phyloP scores from a whole-genome alignment of 2,113 vertebrate genomes.

The Thermophis baileyi region DNA sequence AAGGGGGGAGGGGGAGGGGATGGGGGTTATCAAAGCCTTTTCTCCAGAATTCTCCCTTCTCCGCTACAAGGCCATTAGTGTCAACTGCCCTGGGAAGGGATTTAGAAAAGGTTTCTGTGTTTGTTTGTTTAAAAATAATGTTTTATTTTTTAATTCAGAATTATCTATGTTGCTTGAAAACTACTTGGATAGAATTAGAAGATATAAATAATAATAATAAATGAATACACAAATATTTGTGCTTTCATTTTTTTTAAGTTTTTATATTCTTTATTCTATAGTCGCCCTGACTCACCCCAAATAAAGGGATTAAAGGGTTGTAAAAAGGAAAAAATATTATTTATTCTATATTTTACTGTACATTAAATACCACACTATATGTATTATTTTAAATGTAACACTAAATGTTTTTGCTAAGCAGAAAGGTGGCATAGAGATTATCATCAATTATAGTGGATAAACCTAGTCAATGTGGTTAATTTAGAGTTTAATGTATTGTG shows the following conservation, averaged over 20 bases:
- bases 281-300: too few species aligned
- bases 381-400: not conserved
- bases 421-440: not conserved
- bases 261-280: not conserved
- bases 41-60: not conserved
- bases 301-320: too few species aligned
- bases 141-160: not conserved
- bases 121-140: not conserved
- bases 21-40: not conserved
- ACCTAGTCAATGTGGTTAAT: not conserved
- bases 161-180: not conserved
- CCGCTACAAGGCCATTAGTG: not conserved
- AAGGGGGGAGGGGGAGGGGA: not conserved
- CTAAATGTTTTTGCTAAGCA: not conserved
- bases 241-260: not conserved
- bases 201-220: not conserved
- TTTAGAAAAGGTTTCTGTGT: not conserved
- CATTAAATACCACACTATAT: not conserved
- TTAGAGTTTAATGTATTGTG: not conserved
- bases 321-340: not conserved
- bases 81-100: not conserved
- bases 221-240: not conserved
- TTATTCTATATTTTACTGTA: not conserved
- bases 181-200: not conserved
- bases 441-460: not conserved